A percentile compares a stretch with the other conserved stretches of the same genome.
Conservation (phyloP, 2,888 invertebrate species). For the Crossocerus cetratus region DNA sequence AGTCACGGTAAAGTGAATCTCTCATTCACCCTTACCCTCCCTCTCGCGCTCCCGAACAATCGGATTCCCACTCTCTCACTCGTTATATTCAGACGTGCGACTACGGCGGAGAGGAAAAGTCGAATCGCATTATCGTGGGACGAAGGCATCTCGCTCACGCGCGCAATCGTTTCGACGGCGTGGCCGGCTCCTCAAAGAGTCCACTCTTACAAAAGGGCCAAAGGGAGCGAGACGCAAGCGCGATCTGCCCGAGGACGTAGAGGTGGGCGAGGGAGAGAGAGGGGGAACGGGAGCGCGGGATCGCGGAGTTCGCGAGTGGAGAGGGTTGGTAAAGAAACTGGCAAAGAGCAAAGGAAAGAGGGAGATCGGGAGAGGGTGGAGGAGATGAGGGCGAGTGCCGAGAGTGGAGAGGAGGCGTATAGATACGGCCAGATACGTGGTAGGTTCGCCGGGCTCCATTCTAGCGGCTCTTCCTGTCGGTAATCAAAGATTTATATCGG, state of each 20-base stretch:
- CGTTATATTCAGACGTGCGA: constrained; percentile 24
- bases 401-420: constrained; percentile 27
- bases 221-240: constrained; percentile 5
- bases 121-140: constrained; percentile 52
- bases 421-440: constrained; percentile 41
- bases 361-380: background rate
- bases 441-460: constrained; percentile 35
- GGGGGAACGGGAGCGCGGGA: background rate
- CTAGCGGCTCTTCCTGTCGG: constrained; percentile 49
- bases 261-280: constrained; percentile 7
- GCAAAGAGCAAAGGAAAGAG: background rate
- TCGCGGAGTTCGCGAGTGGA: constrained; percentile 31
- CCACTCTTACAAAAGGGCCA: constrained; percentile 19
- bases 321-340: constrained; percentile 16
- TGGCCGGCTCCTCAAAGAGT: constrained; percentile 48
- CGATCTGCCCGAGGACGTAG: background rate
- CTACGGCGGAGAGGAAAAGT: constrained; percentile 42
- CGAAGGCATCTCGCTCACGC: constrained; percentile 19
- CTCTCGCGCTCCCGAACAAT: constrained; percentile 28
- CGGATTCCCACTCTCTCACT: constrained; percentile 23
- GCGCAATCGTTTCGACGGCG: no score
- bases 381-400: background rate
- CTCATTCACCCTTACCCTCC: constrained; percentile 31
- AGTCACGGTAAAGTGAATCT: constrained; percentile 61
- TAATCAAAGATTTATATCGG: constrained; percentile 62